Evolutionary conservation across 1,140 invertebrate genomes (phyloP), one percentile per base, ranked within the genome.

Genomic region (Heliconius hewitsoni): DNA sequence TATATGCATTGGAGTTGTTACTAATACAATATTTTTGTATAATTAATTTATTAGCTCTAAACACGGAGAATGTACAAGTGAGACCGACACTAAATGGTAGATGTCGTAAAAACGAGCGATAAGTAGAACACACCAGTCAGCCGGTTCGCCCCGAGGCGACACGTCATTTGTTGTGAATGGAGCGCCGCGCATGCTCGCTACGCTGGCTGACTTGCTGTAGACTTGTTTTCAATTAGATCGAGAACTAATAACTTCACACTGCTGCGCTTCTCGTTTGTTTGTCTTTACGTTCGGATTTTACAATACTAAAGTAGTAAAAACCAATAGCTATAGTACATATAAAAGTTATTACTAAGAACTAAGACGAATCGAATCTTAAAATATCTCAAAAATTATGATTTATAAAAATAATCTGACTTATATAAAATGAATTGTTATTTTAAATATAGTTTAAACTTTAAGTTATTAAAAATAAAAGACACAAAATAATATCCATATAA

Each of bases 111-210:
- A 74, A 73, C 73, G 57, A 42, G 71, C 71, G 73, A 84, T 84
- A 83, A 85, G 78, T 78, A 78, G 81, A 84, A 81, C 81, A 76
- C 81, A 73, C 71, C 60, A 83, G 74, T 42, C 81, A 83, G 79
- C 80, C 85, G 80, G 84, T 83, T 82, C 82, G 81, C 83, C 84
- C 79, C 75, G 74, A 79, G 82, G 84, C 85, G 86, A 83, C 86
- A 86, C 86, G 85, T 86, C 85, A 88, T 85, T 86, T 86, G 82
- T 89, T 89, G 87, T 89, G 89, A 89, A 90, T 90, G 89, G 85
- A 89, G 82, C 79, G 85, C 81, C 81, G 89, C 88, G 89, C 88
- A 90, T 89, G 89, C 89, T 82, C 85, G 84, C 82, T 83, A 88
- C 83, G 83, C 83, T 85, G 79, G 83, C 82, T 85, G 76, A 73